Evolutionary conservation across 1,140 invertebrate species (phyloP), one percentile per base, ranked within the genome.

Genomic region (Brachionus paranguensis): DNA sequence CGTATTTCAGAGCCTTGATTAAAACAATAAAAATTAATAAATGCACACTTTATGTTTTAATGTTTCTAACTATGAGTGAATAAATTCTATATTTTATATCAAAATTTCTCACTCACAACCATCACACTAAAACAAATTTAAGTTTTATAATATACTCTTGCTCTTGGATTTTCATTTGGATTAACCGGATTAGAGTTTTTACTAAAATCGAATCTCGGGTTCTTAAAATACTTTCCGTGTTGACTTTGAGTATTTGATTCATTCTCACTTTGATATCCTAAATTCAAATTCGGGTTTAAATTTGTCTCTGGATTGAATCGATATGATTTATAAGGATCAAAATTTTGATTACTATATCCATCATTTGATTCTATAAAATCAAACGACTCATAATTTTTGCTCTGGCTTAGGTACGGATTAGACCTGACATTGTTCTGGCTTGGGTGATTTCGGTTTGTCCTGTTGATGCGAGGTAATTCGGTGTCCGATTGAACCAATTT

Each of bases 131-230:
- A 68, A 68, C 27, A 68, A 6, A 1, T 33, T n/a, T 33, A 29
- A 14, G 10, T 33, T 68, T 41, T 24, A 72, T 24, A 72, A 41
- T 7, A 72, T 72, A 72, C 68, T 72, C 68, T 72, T 41, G 68
- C 68, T 72, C 68, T 72, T 43, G 68, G 68, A 43, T 72, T 72
- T 43, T 72, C 17, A 43, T 20, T 72, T 20, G 14, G 17, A 72
- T 72, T 20, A 43, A 2, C 37, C 4, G 68, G 68, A 37, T 43
- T 27, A 0, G 24, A 17, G 12, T 43, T 43, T 20, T 72, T 72
- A 43, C 68, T 72, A 72, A 72, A 72, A 43, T 72, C 68, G 41
- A 72, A 72, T n/a, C n/a, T 72, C 6, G 68, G 68, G 17, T 72
- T 72, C 68, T 24, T 72, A 47, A 72, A 72, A 43, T 72, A 72